A percentile compares a stretch with the other conserved stretches of the same genome.
Evolutionary conservation across 2,113 vertebrate genomes (phyloP).

Genomic region (Hemiprocne comata): DNA sequence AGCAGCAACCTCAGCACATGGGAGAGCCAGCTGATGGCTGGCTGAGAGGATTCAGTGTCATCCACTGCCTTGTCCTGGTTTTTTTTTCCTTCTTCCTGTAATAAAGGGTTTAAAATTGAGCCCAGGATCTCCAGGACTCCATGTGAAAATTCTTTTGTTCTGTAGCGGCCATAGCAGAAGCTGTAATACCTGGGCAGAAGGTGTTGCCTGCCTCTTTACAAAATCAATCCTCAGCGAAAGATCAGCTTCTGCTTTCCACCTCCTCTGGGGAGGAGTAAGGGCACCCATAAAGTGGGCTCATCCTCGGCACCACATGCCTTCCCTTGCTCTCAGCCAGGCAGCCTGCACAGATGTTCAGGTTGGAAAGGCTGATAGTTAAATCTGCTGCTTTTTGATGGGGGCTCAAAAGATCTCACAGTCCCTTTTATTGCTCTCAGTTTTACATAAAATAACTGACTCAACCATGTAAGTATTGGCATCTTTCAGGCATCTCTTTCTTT

Average conservation of each 20-base stretch:
- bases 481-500: conserved; percentile 21
- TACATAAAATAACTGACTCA: background rate
- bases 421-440: background rate
- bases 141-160: background rate
- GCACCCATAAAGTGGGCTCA: background rate
- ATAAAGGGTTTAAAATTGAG: background rate
- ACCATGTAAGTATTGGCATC: background rate
- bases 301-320: background rate
- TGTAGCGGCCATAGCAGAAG: background rate
- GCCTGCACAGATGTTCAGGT: background rate
- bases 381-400: background rate
- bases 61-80: background rate
- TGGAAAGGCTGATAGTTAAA: background rate
- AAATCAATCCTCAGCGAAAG: background rate
- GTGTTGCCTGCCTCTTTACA: background rate
- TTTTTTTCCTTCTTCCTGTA: background rate
- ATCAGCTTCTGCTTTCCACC: background rate
- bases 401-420: background rate
- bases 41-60: background rate
- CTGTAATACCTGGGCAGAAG: background rate
- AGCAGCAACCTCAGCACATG: background rate
- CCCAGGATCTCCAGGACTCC: background rate
- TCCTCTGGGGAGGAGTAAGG: fast-evolving
- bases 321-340: background rate
- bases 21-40: fast-evolving